These are phyloP conservation scores for Myathropa florea DNA, from an alignment of 2,888 invertebrate genomes.

Conservation along the genomic window DNA sequence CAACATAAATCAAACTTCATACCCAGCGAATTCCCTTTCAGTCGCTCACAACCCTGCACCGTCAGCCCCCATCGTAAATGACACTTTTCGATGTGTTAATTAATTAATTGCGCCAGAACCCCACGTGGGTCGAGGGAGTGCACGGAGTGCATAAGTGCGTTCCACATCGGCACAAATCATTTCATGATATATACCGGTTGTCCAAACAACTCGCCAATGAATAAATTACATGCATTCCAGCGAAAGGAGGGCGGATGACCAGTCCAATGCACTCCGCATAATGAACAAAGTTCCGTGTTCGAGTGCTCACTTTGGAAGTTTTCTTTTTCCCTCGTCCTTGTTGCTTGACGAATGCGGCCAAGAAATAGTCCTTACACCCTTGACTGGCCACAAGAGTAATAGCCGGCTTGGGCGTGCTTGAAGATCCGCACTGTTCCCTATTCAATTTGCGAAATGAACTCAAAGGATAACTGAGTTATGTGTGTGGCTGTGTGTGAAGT, in stretches of 20 bases:
- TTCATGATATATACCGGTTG: constrained; percentile 24
- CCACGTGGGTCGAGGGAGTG: neutral
- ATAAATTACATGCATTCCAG: constrained; percentile 28
- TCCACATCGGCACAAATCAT: constrained; percentile 44
- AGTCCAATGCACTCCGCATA: constrained; percentile 47
- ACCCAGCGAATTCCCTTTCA: neutral
- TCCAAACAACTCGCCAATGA: constrained; percentile 37
- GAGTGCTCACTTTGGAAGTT: neutral
- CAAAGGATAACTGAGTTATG: constrained; percentile 20
- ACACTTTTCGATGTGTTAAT: constrained; percentile 55
- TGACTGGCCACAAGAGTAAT: constrained; percentile 21
- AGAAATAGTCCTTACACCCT: constrained; percentile 16
- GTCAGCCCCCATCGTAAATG: constrained; percentile 7
- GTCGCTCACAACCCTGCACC: neutral
- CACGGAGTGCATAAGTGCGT: constrained; percentile 12
- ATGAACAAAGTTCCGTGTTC: constrained; percentile 30
- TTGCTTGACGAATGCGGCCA: constrained; percentile 26
- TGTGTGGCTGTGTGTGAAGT: neutral
- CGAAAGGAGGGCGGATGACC: neutral
- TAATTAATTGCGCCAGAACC: constrained; percentile 44
- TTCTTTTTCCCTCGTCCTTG: neutral
- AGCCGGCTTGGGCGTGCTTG: constrained; percentile 27
- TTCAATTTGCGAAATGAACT: constrained; percentile 58
- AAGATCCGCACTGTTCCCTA: constrained; percentile 35
- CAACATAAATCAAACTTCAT: constrained; percentile 51